Conservation (phyloP, 1,140 invertebrate genomes). For the Leptestheria dahalacensis region DNA sequence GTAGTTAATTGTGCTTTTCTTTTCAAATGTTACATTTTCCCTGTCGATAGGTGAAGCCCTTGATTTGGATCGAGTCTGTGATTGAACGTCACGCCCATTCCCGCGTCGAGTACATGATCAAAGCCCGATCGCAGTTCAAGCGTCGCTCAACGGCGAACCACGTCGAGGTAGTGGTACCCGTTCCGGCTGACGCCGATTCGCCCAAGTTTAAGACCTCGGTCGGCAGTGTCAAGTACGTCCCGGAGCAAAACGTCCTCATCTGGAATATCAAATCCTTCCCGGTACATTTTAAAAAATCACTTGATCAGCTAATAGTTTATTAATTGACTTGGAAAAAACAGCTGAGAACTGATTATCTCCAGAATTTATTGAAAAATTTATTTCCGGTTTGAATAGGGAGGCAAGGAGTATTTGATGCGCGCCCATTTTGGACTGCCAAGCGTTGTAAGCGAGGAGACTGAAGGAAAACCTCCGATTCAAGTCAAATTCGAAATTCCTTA, state of each 20-base stretch:
- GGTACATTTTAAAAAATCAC: slow-evolving; percentile 24
- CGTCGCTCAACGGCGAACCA: slow-evolving; percentile 95
- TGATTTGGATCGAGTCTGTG: slow-evolving; percentile 99
- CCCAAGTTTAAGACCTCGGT: slow-evolving; percentile 98
- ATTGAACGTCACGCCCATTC: slow-evolving; percentile 98
- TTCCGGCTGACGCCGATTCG: slow-evolving; percentile 93
- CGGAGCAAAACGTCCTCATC: slow-evolving; percentile 92
- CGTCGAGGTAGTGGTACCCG: slow-evolving; percentile 97
- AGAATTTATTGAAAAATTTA: slow-evolving; percentile 2
- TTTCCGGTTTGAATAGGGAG: slow-evolving; percentile 41
- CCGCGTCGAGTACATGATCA: slow-evolving; percentile 98
- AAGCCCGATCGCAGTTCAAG: slow-evolving; percentile 98
- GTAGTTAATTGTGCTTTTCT: slow-evolving; percentile 7
- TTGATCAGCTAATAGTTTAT: no score
- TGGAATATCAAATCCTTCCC: slow-evolving; percentile 99
- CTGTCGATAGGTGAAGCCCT: slow-evolving; percentile 60
- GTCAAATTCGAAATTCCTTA: slow-evolving; percentile 99
- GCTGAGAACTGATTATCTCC: no score
- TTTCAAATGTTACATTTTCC: not conserved
- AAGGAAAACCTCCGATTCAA: slow-evolving; percentile 95
- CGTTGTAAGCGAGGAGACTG: slow-evolving; percentile 84
- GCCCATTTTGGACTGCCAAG: slow-evolving; percentile 98
- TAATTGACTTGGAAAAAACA: no score
- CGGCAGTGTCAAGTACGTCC: slow-evolving; percentile 93
- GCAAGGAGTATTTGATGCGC: slow-evolving; percentile 97